Evolutionary conservation across 2,888 invertebrate species (phyloP).

Genomic region (Flexamia atlantica): DNA sequence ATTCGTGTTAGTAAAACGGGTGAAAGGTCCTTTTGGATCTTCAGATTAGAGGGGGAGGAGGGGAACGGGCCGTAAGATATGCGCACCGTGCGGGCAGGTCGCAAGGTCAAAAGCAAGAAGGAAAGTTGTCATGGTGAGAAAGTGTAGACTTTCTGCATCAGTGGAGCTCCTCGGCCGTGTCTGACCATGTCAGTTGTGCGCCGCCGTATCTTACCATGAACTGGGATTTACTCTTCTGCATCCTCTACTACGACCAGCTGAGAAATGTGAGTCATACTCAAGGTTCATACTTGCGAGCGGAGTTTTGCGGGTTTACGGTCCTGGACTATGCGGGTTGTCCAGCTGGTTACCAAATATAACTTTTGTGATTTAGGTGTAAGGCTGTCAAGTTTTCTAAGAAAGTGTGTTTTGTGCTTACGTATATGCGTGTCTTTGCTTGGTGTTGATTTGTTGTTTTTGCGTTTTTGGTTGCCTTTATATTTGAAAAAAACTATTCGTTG

Average conservation of each 20-base stretch:
- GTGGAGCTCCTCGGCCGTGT: not conserved
- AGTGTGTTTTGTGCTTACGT: too few species aligned
- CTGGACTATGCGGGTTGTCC: too few species aligned
- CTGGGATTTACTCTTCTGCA: conserved; percentile 61
- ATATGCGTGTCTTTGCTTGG: too few species aligned
- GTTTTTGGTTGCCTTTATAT: too few species aligned
- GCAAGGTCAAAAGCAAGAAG: not conserved
- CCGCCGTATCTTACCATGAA: conserved; percentile 19
- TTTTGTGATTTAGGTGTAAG: too few species aligned
- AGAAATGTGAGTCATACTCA: conserved; percentile 77
- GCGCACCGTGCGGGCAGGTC: conserved; percentile 19
- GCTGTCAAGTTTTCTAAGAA: too few species aligned
- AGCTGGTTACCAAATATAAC: too few species aligned
- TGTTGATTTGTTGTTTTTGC: too few species aligned
- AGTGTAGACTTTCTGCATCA: conserved; percentile 45
- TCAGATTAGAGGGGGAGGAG: not conserved
- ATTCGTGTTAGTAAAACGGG: conserved; percentile 24
- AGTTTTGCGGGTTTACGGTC: too few species aligned
- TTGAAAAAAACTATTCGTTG: too few species aligned
- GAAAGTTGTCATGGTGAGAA: conserved; percentile 56
- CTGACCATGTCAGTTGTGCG: conserved; percentile 11
- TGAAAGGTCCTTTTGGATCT: conserved; percentile 16
- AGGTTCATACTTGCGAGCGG: too few species aligned
- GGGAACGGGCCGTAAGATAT: conserved; percentile 31
- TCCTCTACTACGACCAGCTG: conserved; percentile 72